Evolutionary conservation across 1,140 invertebrate species (phyloP).

Genomic region (Bombus soroeensis): DNA sequence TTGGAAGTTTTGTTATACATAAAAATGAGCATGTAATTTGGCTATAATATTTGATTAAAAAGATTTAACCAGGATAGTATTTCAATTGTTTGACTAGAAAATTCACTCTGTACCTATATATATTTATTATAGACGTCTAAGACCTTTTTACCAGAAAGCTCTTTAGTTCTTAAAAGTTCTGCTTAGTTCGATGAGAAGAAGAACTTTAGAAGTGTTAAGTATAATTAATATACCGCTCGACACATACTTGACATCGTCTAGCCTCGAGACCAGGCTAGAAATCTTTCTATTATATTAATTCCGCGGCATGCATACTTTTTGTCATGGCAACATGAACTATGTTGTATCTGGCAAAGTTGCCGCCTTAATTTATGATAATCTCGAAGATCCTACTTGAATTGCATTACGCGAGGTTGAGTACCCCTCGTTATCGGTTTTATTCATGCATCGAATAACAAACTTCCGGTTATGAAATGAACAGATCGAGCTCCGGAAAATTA

Average conservation of each 20-base stretch:
- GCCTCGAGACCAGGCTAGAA: neutral
- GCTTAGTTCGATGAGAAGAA: neutral
- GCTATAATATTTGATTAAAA: no score
- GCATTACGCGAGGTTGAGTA: slow-evolving; percentile 43
- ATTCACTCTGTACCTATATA: no score
- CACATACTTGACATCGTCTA: neutral
- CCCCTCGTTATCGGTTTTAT: slow-evolving; percentile 49
- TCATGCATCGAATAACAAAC: slow-evolving; percentile 43
- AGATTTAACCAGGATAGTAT: no score
- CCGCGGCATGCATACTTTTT: slow-evolving; percentile 31
- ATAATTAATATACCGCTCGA: slow-evolving; percentile 13
- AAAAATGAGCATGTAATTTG: no score
- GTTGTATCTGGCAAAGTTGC: slow-evolving; percentile 44
- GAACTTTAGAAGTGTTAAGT: neutral
- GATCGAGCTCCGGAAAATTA: slow-evolving; percentile 27
- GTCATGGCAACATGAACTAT: neutral
- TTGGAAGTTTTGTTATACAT: no score
- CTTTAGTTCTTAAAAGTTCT: neutral
- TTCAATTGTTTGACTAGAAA: no score
- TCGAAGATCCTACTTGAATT: slow-evolving; percentile 47
- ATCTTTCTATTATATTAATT: slow-evolving; percentile 37
- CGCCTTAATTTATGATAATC: slow-evolving; percentile 47
- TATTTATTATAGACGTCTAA: no score
- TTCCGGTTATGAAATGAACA: slow-evolving; percentile 43
- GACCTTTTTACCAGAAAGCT: no score